Evolutionary conservation across 1,140 invertebrate species (phyloP), one percentile per base, ranked within the genome.

Genomic region (Bombus turneri): DNA sequence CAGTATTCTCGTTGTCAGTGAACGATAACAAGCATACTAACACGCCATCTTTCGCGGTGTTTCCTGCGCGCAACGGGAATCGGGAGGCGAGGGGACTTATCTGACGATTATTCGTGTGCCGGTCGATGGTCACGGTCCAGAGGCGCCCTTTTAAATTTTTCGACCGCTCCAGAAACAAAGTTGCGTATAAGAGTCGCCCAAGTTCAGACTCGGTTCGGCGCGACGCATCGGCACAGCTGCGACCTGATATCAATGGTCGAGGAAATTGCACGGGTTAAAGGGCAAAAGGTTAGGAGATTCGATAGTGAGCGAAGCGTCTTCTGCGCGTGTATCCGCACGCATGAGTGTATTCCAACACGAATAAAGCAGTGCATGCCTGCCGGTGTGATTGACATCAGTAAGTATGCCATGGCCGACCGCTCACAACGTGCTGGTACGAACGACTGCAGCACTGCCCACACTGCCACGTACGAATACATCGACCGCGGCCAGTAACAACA

Each of bases 361-460:
- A 15, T 53, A 47, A n/a, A 62, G 37, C 90, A 34, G 92, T 93
- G 92, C 91, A 94, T 92, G 92, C 91, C 90, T 91, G 87, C 89
- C 88, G 92, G 95, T 95, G 95, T 95, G 95, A 95, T 95, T 95
- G 95, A 95, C 94, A 95, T 95, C 95, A 93, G 93, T 95, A 95
- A 95, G 95, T 95, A 93, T 95, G 95, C 95, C 95, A 95, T 92
- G 95, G 95, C 94, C 95, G 94, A 94, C 94, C 91, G 93, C 94
- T 94, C 93, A 87, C 93, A 93, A 91, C 90, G 89, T 92, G 88
- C 93, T 92, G 93, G 92, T 93, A 94, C 93, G 91, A 93, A 90
- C 91, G 85, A 92, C 92, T 91, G 90, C 90, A 88, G 91, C 80
- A 87, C 91, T 92, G 90, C 93, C 93, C 92, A 93, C 92, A 92